phyloP scores from a whole-genome alignment of 2,797 vertebrate species.

The Pangasius djambal region DNA sequence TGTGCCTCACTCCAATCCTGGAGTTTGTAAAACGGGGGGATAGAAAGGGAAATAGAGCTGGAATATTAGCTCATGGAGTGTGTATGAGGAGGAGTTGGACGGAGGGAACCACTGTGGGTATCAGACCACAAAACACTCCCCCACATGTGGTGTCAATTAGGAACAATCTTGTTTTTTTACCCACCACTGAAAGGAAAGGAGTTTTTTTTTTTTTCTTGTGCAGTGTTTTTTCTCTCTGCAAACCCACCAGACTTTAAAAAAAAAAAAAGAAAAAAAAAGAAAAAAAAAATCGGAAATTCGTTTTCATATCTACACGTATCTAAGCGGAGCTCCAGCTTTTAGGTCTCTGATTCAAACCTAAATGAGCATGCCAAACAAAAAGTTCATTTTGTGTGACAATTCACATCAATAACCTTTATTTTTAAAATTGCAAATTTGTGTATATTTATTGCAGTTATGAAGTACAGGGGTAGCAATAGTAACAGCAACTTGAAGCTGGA shows the following conservation, averaged over 20 bases:
- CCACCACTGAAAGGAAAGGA: slow-evolving; percentile 79
- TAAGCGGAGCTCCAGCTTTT: slow-evolving; percentile 26
- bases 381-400: not conserved
- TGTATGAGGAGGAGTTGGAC: slow-evolving; percentile 58
- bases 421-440: not conserved
- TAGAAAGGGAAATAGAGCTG: slow-evolving; percentile 65
- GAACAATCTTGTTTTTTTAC: slow-evolving; percentile 85
- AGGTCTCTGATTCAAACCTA: slow-evolving; percentile 35
- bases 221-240: slow-evolving; percentile 65
- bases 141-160: slow-evolving; percentile 87
- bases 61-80: slow-evolving; percentile 78
- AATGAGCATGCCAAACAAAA: slow-evolving; percentile 41
- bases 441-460: not conserved
- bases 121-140: slow-evolving; percentile 81
- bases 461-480: not conserved
- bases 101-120: slow-evolving; percentile 73
- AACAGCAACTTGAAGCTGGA: slow-evolving; percentile 27
- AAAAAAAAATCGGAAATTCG: slow-evolving; percentile 41
- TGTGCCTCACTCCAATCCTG: slow-evolving; percentile 69
- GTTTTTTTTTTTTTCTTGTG: slow-evolving; percentile 72
- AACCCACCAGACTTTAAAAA: slow-evolving; percentile 55
- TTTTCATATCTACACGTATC: slow-evolving; percentile 65
- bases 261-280: slow-evolving; percentile 49
- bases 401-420: not conserved
- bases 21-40: slow-evolving; percentile 58